phyloP scores from a whole-genome alignment of 1,140 invertebrate genomes.

The Pseudomyrmex dendroicus region DNA sequence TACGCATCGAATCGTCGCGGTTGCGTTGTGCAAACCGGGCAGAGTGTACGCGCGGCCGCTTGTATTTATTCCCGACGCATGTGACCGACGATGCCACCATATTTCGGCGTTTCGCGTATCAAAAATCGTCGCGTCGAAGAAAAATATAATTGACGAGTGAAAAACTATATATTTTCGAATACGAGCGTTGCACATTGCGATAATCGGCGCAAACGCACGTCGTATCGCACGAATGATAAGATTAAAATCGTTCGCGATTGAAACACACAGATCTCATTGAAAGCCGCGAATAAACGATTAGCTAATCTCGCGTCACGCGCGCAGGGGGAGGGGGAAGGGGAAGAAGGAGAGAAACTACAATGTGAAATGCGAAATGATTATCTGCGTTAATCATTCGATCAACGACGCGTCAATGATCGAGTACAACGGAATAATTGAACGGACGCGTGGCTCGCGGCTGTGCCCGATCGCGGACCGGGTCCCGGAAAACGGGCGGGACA shows the following conservation, averaged over 20 bases:
- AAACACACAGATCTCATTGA: neutral
- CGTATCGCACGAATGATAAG: conserved; percentile 19
- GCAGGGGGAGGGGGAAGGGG: no score
- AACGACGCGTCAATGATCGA: conserved; percentile 38
- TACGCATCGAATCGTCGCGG: no score
- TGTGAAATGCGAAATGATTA: conserved; percentile 32
- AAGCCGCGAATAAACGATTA: conserved; percentile 11
- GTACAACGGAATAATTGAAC: conserved; percentile 48
- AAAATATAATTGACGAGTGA: neutral
- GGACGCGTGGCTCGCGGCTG: conserved; percentile 3
- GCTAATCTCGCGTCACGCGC: conserved; percentile 21
- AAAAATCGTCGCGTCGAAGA: neutral
- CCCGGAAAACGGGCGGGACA: conserved; percentile 30
- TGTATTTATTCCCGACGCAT: no score
- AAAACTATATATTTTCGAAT: neutral
- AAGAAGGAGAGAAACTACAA: neutral
- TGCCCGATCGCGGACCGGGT: neutral
- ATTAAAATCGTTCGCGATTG: conserved; percentile 17
- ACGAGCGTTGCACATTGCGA: neutral
- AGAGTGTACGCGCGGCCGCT: no score
- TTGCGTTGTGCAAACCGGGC: no score
- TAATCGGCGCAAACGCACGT: neutral
- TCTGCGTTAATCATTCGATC: conserved; percentile 42
- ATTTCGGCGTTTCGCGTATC: neutral
- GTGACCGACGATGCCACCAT: no score